phyloP scores from a whole-genome alignment of 2,797 vertebrate genomes.

The Prionace glauca region DNA sequence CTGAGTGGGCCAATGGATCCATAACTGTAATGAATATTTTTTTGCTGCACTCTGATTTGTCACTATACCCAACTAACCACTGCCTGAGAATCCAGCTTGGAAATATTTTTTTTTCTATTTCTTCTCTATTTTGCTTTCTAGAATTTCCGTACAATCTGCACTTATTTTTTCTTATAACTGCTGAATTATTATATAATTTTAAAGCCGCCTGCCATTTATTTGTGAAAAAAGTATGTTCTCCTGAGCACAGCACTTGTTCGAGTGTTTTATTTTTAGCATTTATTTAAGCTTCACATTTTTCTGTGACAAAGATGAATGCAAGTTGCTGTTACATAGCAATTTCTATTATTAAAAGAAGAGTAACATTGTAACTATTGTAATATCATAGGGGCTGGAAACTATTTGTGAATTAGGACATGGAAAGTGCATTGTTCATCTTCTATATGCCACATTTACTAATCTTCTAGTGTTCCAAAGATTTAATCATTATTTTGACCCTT shows the following conservation, averaged over 20 bases:
- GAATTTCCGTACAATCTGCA: neutral
- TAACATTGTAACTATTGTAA: neutral
- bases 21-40: slow-evolving; percentile 25
- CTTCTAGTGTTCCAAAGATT: neutral
- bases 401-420: neutral
- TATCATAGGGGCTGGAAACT: neutral
- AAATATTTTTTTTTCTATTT: neutral
- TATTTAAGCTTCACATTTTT: neutral
- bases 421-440: neutral
- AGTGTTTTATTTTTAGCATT: neutral
- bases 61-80: slow-evolving; percentile 26
- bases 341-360: neutral
- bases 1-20: slow-evolving; percentile 37
- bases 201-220: neutral
- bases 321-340: neutral
- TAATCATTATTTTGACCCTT: neutral
- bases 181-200: neutral
- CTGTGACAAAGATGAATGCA: neutral
- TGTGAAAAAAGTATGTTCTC: neutral
- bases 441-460: neutral
- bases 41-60: slow-evolving; percentile 37
- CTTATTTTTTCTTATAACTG: neutral
- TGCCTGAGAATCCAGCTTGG: neutral
- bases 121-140: neutral
- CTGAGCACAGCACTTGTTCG: too few relatives aligned